Conservation (phyloP, 2,113 vertebrate genomes). For the Xiphophorus hellerii region DNA sequence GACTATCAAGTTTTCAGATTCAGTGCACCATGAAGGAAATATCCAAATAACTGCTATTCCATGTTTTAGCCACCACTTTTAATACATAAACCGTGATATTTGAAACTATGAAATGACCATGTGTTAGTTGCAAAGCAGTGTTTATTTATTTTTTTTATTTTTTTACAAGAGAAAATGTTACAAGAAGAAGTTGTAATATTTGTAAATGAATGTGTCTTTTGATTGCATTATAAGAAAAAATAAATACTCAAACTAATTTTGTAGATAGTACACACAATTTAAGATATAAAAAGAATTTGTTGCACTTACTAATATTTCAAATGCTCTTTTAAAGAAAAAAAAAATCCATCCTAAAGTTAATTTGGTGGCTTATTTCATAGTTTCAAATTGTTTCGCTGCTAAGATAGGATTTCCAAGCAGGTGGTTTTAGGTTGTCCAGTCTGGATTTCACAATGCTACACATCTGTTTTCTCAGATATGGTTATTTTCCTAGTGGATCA, state of each 20-base stretch:
- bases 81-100: constrained; percentile 68
- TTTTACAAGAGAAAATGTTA: constrained; percentile 38
- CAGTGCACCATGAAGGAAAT: constrained; percentile 81
- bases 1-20: constrained; percentile 65
- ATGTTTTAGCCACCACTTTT: constrained; percentile 76
- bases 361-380: constrained; percentile 78
- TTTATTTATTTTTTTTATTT: constrained; percentile 62
- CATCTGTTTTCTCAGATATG: constrained; percentile 5
- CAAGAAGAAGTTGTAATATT: constrained; percentile 10
- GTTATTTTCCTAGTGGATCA: background rate
- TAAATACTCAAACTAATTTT: constrained; percentile 7
- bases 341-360: constrained; percentile 33
- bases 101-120: constrained; percentile 82
- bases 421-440: constrained; percentile 46
- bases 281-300: constrained; percentile 20
- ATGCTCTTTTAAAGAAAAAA: background rate
- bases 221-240: constrained; percentile 22
- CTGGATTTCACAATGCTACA: constrained; percentile 59
- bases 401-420: constrained; percentile 76
- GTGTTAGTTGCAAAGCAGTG: constrained; percentile 72
- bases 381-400: constrained; percentile 85
- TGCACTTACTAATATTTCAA: constrained; percentile 68
- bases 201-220: constrained; percentile 21
- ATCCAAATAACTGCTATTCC: constrained; percentile 67
- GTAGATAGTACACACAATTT: constrained; percentile 32